Conservation (phyloP, 64 coral and sea anemone species). For the Montipora sp. region DNA sequence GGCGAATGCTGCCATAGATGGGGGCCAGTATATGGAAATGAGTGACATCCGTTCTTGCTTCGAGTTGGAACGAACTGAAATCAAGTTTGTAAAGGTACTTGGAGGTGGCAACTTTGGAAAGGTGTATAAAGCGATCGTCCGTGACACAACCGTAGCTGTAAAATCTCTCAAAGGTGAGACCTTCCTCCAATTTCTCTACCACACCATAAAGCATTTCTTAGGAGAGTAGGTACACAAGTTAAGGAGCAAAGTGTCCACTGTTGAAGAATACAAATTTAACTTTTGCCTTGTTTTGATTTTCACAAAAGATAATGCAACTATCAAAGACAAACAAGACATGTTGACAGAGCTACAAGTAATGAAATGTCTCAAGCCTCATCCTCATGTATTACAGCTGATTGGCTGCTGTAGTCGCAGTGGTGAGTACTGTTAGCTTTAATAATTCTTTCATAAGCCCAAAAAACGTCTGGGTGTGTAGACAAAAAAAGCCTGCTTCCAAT, state of each 20-base stretch:
- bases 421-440: not conserved
- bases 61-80: not conserved
- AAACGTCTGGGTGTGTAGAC: no score
- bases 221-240: no score
- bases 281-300: not conserved
- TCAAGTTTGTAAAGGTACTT: not conserved
- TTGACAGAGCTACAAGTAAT: slow-evolving; percentile 55
- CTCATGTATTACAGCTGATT: slow-evolving; percentile 46
- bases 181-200: not conserved
- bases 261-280: not conserved
- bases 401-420: slow-evolving; percentile 50
- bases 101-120: slow-evolving; percentile 36
- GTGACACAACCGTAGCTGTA: not conserved
- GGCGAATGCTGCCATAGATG: no score
- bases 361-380: slow-evolving; percentile 55
- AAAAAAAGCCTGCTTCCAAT: no score
- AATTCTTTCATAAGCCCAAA: no score
- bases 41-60: not conserved
- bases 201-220: no score
- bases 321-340: slow-evolving; percentile 55
- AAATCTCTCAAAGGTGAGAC: slow-evolving; percentile 21
- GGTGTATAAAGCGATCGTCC: not conserved
- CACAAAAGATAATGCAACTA: slow-evolving; percentile 15
- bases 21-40: not conserved
- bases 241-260: no score